Evolutionary conservation across 2,888 invertebrate genomes (phyloP).

Genomic region (Tachina lurida): DNA sequence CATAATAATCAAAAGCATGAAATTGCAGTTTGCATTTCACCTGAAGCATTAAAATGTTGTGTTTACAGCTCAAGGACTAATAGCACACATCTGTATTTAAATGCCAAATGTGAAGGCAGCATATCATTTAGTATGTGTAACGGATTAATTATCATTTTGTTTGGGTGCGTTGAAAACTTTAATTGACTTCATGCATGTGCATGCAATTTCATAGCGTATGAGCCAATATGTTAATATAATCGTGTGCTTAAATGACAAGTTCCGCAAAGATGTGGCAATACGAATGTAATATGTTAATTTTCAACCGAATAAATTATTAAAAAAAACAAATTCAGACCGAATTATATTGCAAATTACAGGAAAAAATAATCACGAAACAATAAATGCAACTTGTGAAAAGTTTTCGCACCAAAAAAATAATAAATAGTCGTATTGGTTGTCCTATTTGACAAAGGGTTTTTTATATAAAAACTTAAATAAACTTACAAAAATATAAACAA

Average conservation of each 20-base stretch:
- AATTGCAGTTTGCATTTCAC: constrained; percentile 25
- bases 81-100: background rate
- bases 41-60: constrained; percentile 23
- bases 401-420: too few relatives aligned
- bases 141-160: constrained; percentile 38
- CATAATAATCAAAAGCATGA: constrained; percentile 10
- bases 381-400: too few relatives aligned
- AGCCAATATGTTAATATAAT: constrained; percentile 5
- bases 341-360: too few relatives aligned
- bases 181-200: constrained; percentile 23
- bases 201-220: background rate
- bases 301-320: background rate
- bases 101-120: background rate
- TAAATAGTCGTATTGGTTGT: too few relatives aligned
- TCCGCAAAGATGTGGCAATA: constrained; percentile 12
- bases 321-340: background rate
- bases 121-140: constrained; percentile 8
- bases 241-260: constrained; percentile 21
- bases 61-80: background rate
- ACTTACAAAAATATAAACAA: too few relatives aligned
- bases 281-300: background rate
- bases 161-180: constrained; percentile 11
- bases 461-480: too few relatives aligned
- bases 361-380: too few relatives aligned
- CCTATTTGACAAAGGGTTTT: too few relatives aligned